phyloP scores from a whole-genome alignment of 2,888 invertebrate species.

The Platypus cylindrus region DNA sequence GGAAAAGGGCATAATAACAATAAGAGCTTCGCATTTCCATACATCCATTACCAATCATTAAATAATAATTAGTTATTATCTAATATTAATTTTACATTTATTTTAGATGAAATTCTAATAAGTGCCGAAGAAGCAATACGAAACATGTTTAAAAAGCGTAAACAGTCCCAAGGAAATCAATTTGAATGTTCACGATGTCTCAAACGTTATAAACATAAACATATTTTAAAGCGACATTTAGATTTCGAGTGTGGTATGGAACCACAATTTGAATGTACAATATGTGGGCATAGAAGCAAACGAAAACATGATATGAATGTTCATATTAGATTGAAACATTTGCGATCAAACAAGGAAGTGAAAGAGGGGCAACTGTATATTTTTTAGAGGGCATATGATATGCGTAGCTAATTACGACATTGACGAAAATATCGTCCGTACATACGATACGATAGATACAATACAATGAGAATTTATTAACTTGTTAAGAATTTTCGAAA shows the following conservation, averaged over 20 bases:
- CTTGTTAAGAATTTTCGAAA: too few species aligned
- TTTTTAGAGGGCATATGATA: too few species aligned
- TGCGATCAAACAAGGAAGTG: constrained; percentile 8
- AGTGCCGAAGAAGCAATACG: constrained; percentile 4
- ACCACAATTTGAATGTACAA: constrained; percentile 42
- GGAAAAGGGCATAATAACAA: too few species aligned
- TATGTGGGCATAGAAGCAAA: constrained; percentile 39
- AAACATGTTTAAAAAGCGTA: constrained; percentile 4
- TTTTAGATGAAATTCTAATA: too few species aligned
- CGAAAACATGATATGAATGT: constrained; percentile 26
- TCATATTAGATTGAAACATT: constrained; percentile 23
- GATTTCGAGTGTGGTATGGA: constrained; percentile 46
- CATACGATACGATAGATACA: too few species aligned
- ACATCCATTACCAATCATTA: too few species aligned
- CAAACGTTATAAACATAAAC: constrained; percentile 44
- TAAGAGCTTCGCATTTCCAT: too few species aligned
- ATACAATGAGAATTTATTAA: too few species aligned
- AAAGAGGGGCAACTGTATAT: constrained; percentile 1
- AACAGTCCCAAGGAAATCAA: constrained; percentile 1
- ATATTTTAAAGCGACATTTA: constrained; percentile 45
- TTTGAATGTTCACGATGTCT: constrained; percentile 41
- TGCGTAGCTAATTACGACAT: too few species aligned
- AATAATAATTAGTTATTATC: too few species aligned
- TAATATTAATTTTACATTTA: too few species aligned
- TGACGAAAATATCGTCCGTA: too few species aligned